A percentile compares a stretch with the other conserved stretches of the same genome.
Conservation (phyloP, 2,888 invertebrate species). For the Drosophila niveifrons region DNA sequence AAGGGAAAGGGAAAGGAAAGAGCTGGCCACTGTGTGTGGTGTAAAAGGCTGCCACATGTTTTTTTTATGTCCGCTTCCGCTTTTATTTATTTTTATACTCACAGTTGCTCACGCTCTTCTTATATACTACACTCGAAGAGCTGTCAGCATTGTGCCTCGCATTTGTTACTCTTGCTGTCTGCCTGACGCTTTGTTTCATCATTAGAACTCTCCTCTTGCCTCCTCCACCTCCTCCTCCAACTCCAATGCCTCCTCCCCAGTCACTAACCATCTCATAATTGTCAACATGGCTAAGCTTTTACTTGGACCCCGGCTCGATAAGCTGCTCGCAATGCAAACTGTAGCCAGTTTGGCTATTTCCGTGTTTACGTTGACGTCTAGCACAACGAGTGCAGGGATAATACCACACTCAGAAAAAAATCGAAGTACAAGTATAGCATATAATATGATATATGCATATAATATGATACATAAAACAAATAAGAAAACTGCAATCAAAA, state of each 20-base stretch:
- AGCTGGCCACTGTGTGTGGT: conserved; percentile 19
- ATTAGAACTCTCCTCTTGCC: conserved; percentile 31
- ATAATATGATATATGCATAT: too few relatives aligned
- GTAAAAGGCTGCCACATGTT: conserved; percentile 75
- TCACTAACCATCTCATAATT: conserved; percentile 62
- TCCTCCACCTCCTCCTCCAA: not conserved
- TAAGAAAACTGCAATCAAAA: too few relatives aligned
- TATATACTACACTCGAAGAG: conserved; percentile 37
- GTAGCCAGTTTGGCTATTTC: conserved; percentile 42
- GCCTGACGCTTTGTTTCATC: conserved; percentile 54
- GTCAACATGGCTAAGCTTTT: conserved; percentile 59
- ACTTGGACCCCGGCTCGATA: conserved; percentile 1
- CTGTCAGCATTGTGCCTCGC: conserved; percentile 32
- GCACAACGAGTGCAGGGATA: conserved; percentile 4
- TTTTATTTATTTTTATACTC: conserved; percentile 69
- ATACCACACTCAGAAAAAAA: not conserved
- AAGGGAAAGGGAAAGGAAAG: not conserved
- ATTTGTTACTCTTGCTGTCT: conserved; percentile 47
- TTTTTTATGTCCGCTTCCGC: conserved; percentile 76
- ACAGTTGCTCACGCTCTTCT: conserved; percentile 19
- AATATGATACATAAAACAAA: too few relatives aligned
- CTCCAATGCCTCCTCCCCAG: not conserved
- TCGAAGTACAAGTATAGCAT: too few relatives aligned
- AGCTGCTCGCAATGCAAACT: conserved; percentile 10
- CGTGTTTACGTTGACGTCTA: conserved; percentile 37